Percentiles rank a stretch among this genome's conserved stretches.
These are phyloP conservation scores for Antennarius striatus DNA, from an alignment of 2,113 vertebrate species.

Conservation along the genomic window DNA sequence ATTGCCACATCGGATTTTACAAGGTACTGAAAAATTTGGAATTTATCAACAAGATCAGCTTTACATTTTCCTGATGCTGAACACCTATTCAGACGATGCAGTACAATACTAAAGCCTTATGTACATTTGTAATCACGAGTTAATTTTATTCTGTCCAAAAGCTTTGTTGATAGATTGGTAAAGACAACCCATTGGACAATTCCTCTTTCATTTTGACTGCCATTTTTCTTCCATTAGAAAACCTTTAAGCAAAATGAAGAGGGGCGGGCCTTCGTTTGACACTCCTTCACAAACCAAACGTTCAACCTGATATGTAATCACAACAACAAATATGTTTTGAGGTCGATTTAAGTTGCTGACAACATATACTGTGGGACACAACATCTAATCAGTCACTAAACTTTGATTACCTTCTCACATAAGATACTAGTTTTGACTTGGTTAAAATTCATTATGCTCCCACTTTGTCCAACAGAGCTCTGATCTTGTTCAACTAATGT, in stretches of 20 bases:
- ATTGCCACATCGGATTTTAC: constrained; percentile 24
- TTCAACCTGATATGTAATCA: constrained; percentile 40
- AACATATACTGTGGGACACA: constrained; percentile 26
- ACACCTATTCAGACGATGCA: constrained; percentile 54
- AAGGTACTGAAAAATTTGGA: constrained; percentile 21
- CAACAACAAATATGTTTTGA: constrained; percentile 35
- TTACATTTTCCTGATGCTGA: constrained; percentile 37
- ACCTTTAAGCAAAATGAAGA: not conserved
- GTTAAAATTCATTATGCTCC: constrained; percentile 4
- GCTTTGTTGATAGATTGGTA: constrained; percentile 7
- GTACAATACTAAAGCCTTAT: constrained; percentile 67
- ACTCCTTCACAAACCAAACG: constrained; percentile 25
- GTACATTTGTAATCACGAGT: constrained; percentile 62
- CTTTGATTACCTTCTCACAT: constrained; percentile 11
- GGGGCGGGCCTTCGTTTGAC: constrained; percentile 14
- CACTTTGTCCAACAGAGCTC: constrained; percentile 60
- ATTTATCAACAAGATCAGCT: constrained; percentile 33
- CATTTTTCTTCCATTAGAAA: not conserved
- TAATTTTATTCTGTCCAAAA: constrained; percentile 35
- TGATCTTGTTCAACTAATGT: constrained; percentile 73
- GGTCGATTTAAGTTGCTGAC: constrained; percentile 37
- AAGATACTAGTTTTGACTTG: constrained; percentile 9
- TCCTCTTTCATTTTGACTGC: not conserved
- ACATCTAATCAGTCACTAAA: constrained; percentile 34
- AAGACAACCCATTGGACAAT: constrained; percentile 28